Evolutionary conservation across 1,140 invertebrate species (phyloP).

Genomic region (Dufourea novaeangliae): DNA sequence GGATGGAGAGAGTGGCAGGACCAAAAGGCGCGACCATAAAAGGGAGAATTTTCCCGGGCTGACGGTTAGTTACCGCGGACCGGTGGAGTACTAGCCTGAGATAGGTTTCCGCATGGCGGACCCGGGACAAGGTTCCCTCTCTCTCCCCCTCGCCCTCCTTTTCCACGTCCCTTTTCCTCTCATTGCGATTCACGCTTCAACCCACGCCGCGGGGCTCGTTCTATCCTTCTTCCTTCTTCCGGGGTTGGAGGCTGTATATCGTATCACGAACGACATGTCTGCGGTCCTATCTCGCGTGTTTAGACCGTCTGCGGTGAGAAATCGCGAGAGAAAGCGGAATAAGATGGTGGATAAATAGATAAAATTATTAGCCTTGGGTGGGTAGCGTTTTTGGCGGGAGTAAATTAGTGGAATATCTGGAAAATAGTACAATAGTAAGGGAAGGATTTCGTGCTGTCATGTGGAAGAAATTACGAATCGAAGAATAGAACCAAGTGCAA

Average conservation of each 20-base stretch:
- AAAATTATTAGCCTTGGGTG: not conserved
- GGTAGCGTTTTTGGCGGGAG: not conserved
- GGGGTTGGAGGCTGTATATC: not conserved
- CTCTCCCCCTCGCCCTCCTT: constrained; percentile 13
- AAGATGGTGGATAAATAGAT: not conserved
- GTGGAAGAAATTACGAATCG: not conserved
- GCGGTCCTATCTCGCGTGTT: not conserved
- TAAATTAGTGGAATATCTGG: no score
- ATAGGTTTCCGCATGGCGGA: constrained; percentile 64
- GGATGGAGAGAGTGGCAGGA: constrained; percentile 29
- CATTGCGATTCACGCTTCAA: constrained; percentile 7
- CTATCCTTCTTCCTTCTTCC: not conserved
- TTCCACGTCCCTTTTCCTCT: not conserved
- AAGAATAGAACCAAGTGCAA: not conserved
- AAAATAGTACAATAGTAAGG: not conserved
- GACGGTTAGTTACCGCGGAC: constrained; percentile 59
- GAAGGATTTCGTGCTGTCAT: not conserved
- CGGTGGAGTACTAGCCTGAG: constrained; percentile 49
- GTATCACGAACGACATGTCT: not conserved
- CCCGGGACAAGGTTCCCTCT: constrained; percentile 57
- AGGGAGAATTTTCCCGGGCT: constrained; percentile 56
- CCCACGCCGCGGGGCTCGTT: not conserved
- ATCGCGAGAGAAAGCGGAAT: not conserved
- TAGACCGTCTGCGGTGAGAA: not conserved
- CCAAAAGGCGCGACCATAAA: constrained; percentile 57